Conservation (phyloP, 2,113 vertebrate genomes). For the Paramisgurnus dabryanus region DNA sequence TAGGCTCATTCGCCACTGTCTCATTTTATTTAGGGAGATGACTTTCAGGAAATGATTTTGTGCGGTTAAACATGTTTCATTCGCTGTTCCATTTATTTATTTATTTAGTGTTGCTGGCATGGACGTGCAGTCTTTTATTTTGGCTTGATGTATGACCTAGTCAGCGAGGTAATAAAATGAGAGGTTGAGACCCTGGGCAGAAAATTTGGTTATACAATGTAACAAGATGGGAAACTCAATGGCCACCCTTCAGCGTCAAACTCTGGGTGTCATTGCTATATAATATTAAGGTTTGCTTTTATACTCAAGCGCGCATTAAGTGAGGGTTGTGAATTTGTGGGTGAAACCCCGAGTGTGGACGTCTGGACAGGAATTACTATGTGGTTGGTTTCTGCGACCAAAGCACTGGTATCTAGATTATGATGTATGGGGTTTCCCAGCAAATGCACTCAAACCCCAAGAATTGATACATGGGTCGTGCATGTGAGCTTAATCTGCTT, state of each 20-base stretch:
- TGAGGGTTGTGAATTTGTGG: constrained; percentile 9
- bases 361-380: constrained; percentile 12
- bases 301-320: constrained; percentile 7
- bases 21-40: constrained; percentile 53
- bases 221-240: constrained; percentile 30
- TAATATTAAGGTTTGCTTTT: neutral
- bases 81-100: constrained; percentile 47
- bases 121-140: constrained; percentile 40
- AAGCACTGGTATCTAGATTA: neutral
- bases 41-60: constrained; percentile 62
- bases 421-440: neutral
- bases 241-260: constrained; percentile 3
- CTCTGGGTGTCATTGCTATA: constrained; percentile 20
- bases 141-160: constrained; percentile 47
- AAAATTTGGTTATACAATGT: constrained; percentile 34
- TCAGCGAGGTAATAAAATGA: constrained; percentile 44
- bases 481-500: neutral
- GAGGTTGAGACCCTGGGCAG: constrained; percentile 40
- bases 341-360: neutral
- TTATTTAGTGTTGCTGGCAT: constrained; percentile 42
- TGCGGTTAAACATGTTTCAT: constrained; percentile 51
- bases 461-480: constrained; percentile 2
- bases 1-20: constrained; percentile 52
- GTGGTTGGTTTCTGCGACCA: constrained; percentile 31
- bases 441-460: neutral